Base-by-base conservation (phyloP, 2,113 vertebrate genomes). In the Speoplatyrhinus poulsoni region DNA sequence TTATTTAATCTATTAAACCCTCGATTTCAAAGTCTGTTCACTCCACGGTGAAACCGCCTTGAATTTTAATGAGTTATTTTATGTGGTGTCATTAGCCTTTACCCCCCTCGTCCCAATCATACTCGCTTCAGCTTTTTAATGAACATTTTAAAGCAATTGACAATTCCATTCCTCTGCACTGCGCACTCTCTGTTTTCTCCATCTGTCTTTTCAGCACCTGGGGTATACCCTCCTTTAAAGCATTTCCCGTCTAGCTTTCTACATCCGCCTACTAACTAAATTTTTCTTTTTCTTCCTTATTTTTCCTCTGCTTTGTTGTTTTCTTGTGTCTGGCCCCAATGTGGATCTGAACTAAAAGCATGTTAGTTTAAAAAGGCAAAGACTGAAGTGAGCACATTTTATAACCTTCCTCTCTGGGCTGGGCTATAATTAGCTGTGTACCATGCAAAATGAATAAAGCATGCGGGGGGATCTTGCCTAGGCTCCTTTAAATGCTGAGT, bases 181-280 rank as follows among this genome's bases (percentile, higher is more conserved):
- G 66, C 26, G 26, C 65, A 83, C 83, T 89, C 84, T 78, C 81
- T 85, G 73, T 76, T 84, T 26, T 85, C 79, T 79, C 83, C 83
- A 87, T 90, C 85, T 89, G 89, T 60, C 15, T 12, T 56, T 62
- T 7, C 46, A 77, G 72, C 77, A 86, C 83, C 87, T 87, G 83
- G 71, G 75, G 69, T 80, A 77, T 87, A 55, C 56, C 73, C 61
- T 57, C 57, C 54, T 50, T 56, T 52, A 32, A 61, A 82, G 68
- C 60, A 69, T 49, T 12, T 9, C n/a, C 41, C 8, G 4, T 47
- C 54, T 65, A 60, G 63, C 16, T 62, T 54, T 15, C 17, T 6
- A 41, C 58, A n/a, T 65, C 52, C 19, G 6, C 63, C 55, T 57
- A 54, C 49, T 56, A 65, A 69, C 16, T 6, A 0, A 33, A 17